Evolutionary conservation across 2,113 vertebrate genomes (phyloP), one percentile per base, ranked within the genome.

Genomic region (Eleginops maclovinus): DNA sequence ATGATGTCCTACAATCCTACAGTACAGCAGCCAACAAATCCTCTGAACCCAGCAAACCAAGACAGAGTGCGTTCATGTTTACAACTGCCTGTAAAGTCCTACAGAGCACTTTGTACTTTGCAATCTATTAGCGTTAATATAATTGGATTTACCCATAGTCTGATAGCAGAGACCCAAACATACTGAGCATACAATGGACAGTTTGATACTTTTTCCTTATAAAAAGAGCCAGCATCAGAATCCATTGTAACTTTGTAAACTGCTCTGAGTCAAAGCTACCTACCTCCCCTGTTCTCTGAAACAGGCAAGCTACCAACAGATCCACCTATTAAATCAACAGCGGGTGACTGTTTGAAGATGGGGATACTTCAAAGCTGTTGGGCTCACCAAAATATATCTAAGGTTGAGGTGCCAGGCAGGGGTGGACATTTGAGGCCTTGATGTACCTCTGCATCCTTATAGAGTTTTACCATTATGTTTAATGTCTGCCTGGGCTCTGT

Each of bases 1-100:
- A 95, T 0, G 92, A 96, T 77, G 91, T 95, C 71, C 94, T 95
- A 84, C 93, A 94, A 80, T 88, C 88, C 71, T 93, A 89, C 58
- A 85, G 81, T 84, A 94, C 94, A 44, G 88, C 93, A 10, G 56
- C 90, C 80, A 86, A 83, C 54, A 60, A 1, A 0, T 85, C 90
- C 31, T 26, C 21, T 19, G 87, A 94, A 1, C 85, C 91, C 0
- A 94, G 94, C 36, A 88, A 94, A 68, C 88, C 89, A 9, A 93
- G 94, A 90, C 93, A 91, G 94, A 94, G 96, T 97, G 94, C 26
- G 82, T 40, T 19, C 2, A 21, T 65, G 26, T 40, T 28, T 31
- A 63, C 7, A 21, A 3, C 0, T 28, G 19, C 9, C 15, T 68
- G 43, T 16, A 28, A 19, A 51, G 16, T 51, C 46, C 47, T 8